Base-by-base conservation (phyloP, 2,797 vertebrate genomes). In the Astyanax mexicanus region DNA sequence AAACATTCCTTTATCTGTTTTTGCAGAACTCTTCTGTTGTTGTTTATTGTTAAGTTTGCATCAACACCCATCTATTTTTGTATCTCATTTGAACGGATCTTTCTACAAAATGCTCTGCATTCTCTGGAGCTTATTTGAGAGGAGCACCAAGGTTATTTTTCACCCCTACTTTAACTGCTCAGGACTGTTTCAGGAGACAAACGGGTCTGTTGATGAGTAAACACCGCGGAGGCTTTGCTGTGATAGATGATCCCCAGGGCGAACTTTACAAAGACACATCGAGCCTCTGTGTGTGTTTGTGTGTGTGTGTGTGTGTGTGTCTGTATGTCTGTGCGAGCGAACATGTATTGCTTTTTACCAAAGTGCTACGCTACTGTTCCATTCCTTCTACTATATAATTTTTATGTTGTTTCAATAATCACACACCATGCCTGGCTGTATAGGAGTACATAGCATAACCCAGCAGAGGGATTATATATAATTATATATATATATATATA, bases 101-200 rank as follows among this genome's bases (percentile, higher is more conserved):
- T 29, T 17, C 25, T 45, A 49, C 67, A 80, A 71, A n/a, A 60
- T 37, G 25, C 44, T 66, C 42, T 71, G 38, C 66, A 67, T 67
- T 72, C 61, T 54, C 47, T 60, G 68, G 74, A 55, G 72, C 67
- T 74, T 72, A 38, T 13, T 55, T 61, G 25, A 27, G 52, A 58
- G 52, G 61, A 69, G 44, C 66, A 58, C 25, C 49, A 74, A 75
- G 69, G 57, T 45, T 64, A 76, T 80, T 69, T 68, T 68, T 80
- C 69, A 72, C 55, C 13, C 54, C 40, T 47, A 27, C 74, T 69
- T 76, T 72, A 70, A 65, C 70, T 60, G 61, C 75, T 73, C 69
- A 76, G 67, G 74, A 70, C 74, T 77, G 37, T 68, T 76, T 72
- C 69, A 68, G 40, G 62, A 80, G 74, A 72, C 79, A 72, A 72